phyloP scores from a whole-genome alignment of 2,797 vertebrate species.

The Onychomys arenicola region DNA sequence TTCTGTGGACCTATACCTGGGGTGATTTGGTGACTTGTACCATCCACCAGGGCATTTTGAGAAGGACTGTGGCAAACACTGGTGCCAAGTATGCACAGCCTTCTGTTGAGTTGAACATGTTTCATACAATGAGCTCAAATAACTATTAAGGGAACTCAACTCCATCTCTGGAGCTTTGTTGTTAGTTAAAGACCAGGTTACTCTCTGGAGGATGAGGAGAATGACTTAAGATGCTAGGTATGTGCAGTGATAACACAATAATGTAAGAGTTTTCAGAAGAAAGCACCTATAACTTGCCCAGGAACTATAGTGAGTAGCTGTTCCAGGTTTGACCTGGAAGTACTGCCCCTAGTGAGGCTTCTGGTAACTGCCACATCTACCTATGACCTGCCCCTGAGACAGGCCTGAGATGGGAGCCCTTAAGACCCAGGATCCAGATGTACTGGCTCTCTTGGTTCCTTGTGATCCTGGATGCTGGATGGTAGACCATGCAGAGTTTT shows the following conservation, averaged over 20 bases:
- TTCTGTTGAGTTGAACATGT: background rate
- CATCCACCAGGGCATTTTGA: background rate
- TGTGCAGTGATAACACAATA: accelerated
- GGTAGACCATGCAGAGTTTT: too few relatives aligned
- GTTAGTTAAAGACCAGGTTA: background rate
- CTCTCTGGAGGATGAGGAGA: background rate
- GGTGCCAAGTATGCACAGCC: too few relatives aligned
- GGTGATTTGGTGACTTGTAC: accelerated
- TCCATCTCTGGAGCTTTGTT: background rate
- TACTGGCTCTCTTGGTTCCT: too few relatives aligned
- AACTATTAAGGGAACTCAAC: background rate
- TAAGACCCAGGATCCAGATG: too few relatives aligned
- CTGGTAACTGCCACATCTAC: too few relatives aligned
- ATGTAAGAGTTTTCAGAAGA: background rate
- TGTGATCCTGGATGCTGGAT: too few relatives aligned
- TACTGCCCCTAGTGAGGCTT: too few relatives aligned
- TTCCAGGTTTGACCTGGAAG: too few relatives aligned
- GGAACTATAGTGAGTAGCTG: background rate
- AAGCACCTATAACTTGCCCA: accelerated
- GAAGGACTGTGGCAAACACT: background rate
- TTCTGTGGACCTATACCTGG: background rate
- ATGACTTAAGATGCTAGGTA: background rate
- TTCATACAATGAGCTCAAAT: background rate
- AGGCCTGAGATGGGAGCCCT: too few relatives aligned
- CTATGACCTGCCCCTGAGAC: too few relatives aligned